Evolutionary conservation across 2,888 invertebrate genomes (phyloP).

Genomic region (Scaptomyza flava): DNA sequence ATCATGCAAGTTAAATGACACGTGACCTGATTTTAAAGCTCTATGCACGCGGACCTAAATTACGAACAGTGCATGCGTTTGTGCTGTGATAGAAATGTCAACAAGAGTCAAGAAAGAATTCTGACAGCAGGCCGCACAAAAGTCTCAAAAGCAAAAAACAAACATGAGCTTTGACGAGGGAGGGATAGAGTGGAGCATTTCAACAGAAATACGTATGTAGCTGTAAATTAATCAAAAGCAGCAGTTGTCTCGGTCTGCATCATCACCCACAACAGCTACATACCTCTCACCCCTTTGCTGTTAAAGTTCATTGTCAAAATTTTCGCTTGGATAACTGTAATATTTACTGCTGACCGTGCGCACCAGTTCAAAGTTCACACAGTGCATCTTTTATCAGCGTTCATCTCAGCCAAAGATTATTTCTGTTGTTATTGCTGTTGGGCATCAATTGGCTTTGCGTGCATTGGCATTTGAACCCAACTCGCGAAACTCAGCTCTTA

Average conservation of each 20-base stretch:
- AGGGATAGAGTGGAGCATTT: neutral
- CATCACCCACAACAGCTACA: neutral
- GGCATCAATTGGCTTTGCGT: conserved; percentile 56
- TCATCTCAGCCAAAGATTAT: conserved; percentile 53
- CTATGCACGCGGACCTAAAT: conserved; percentile 25
- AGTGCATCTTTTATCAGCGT: conserved; percentile 60
- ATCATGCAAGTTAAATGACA: conserved; percentile 61
- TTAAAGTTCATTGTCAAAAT: conserved; percentile 59
- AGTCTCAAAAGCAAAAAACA: conserved; percentile 7
- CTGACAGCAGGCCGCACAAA: conserved; percentile 2
- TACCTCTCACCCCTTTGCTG: neutral
- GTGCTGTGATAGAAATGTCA: conserved; percentile 47
- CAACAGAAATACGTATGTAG: conserved; percentile 5
- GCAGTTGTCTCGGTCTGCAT: neutral
- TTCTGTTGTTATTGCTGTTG: conserved; percentile 18
- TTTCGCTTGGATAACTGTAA: conserved; percentile 39
- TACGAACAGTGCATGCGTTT: conserved; percentile 7
- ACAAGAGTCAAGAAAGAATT: neutral
- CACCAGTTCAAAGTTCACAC: conserved; percentile 69
- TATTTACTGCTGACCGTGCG: conserved; percentile 48
- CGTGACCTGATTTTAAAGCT: conserved; percentile 68
- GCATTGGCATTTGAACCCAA: conserved; percentile 72
- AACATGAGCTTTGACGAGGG: conserved; percentile 1
- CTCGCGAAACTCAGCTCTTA: conserved; percentile 36
- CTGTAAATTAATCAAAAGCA: conserved; percentile 13